Conservation (phyloP, 2,888 invertebrate genomes). For the Erebia palarica region DNA sequence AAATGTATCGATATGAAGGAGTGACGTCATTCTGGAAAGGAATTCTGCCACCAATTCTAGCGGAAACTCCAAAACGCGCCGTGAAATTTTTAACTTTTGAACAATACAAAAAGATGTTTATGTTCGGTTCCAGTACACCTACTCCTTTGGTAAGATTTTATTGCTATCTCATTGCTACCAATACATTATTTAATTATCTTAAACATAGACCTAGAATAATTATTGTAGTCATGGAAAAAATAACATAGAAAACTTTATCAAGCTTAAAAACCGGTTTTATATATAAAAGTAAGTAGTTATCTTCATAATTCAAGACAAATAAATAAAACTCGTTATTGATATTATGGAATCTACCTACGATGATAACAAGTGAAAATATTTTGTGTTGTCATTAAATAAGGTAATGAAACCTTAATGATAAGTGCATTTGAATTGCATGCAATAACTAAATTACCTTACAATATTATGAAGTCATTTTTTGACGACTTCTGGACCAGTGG, state of each 20-base stretch:
- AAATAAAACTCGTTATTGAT: slow-evolving; percentile 11
- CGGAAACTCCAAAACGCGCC: slow-evolving; percentile 97
- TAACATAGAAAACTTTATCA: too few relatives aligned
- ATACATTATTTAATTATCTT: too few relatives aligned
- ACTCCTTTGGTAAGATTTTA: slow-evolving; percentile 87
- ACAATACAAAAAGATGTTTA: slow-evolving; percentile 93
- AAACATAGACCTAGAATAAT: too few relatives aligned
- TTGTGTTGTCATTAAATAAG: background rate
- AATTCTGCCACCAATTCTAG: slow-evolving; percentile 94
- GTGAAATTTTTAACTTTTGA: slow-evolving; percentile 97
- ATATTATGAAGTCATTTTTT: too few relatives aligned
- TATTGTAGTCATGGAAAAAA: too few relatives aligned
- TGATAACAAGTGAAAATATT: background rate
- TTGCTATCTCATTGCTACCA: slow-evolving; percentile 24
- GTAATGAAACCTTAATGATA: too few relatives aligned
- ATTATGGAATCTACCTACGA: background rate
- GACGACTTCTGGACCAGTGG: too few relatives aligned
- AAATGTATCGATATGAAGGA: slow-evolving; percentile 95
- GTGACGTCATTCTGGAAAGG: slow-evolving; percentile 95
- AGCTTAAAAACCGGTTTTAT: too few relatives aligned
- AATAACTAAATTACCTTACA: too few relatives aligned
- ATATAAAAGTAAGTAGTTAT: too few relatives aligned
- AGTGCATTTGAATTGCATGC: too few relatives aligned
- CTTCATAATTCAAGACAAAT: background rate
- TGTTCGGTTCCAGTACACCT: slow-evolving; percentile 88